Evolutionary conservation across 2,888 invertebrate species (phyloP).

Genomic region (Crocallis elinguaria): DNA sequence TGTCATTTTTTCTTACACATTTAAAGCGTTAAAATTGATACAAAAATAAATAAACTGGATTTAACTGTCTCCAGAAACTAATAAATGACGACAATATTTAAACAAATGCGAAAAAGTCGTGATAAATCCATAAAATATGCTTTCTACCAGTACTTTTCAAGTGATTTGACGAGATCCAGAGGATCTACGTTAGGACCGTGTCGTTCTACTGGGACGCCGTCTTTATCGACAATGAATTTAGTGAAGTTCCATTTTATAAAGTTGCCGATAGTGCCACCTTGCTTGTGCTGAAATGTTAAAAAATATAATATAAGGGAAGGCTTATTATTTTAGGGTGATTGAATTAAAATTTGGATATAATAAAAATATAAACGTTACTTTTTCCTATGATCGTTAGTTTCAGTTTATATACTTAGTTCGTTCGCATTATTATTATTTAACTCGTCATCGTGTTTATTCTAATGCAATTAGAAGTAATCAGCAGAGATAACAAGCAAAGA

Average conservation of each 20-base stretch:
- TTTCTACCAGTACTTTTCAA: conserved; percentile 84
- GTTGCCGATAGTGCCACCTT: conserved; percentile 84
- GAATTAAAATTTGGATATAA: no score
- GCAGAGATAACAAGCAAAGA: background rate
- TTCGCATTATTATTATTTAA: no score
- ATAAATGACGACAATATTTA: background rate
- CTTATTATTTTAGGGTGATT: no score
- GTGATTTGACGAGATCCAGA: conserved; percentile 74
- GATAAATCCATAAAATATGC: background rate
- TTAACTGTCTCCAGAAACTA: background rate
- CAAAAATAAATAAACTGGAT: background rate
- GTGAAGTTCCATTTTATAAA: conserved; percentile 95
- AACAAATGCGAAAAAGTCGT: conserved; percentile 18
- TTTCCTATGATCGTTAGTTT: no score
- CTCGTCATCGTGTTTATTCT: no score
- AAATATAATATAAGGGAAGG: background rate
- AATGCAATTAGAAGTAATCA: no score
- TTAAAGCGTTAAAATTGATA: background rate
- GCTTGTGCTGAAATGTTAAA: conserved; percentile 66
- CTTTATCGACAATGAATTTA: conserved; percentile 91
- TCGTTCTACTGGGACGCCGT: conserved; percentile 88
- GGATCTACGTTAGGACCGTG: conserved; percentile 87
- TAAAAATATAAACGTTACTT: no score
- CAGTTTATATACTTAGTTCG: no score
- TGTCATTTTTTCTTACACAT: background rate